These are phyloP conservation scores for Subacronicta megacephala DNA, from an alignment of 2,888 invertebrate genomes.

Conservation along the genomic window DNA sequence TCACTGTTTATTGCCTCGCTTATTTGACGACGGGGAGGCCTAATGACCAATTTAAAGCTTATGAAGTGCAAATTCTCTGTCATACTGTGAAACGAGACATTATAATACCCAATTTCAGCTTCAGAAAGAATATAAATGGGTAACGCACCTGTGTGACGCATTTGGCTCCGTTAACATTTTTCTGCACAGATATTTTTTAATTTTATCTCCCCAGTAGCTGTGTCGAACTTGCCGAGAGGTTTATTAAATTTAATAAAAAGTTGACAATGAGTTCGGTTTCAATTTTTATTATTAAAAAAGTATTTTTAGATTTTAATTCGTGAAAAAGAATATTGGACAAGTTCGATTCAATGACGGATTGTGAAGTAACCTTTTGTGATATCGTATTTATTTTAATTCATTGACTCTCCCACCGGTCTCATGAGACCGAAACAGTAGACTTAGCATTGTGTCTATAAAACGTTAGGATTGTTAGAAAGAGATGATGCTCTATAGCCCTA, in stretches of 20 bases:
- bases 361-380: background rate
- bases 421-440: too few relatives aligned
- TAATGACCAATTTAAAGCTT: slow-evolving; percentile 88
- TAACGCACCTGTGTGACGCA: slow-evolving; percentile 68
- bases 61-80: slow-evolving; percentile 88
- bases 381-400: too few relatives aligned
- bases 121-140: slow-evolving; percentile 84
- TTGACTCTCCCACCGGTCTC: too few relatives aligned
- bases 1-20: slow-evolving; percentile 79
- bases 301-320: slow-evolving; percentile 17
- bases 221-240: slow-evolving; percentile 24
- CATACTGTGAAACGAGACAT: slow-evolving; percentile 83
- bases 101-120: slow-evolving; percentile 85
- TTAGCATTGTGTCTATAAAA: too few relatives aligned
- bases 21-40: slow-evolving; percentile 75
- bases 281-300: slow-evolving; percentile 29
- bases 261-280: slow-evolving; percentile 48
- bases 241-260: slow-evolving; percentile 57
- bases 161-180: slow-evolving; percentile 45
- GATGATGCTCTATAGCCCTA: too few relatives aligned
- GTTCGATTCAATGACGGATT: slow-evolving; percentile 11
- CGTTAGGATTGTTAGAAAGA: too few relatives aligned
- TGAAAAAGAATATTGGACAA: slow-evolving; percentile 20
- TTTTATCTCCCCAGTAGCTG: slow-evolving; percentile 35
- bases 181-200: slow-evolving; percentile 52